phyloP scores from a whole-genome alignment of 2,797 vertebrate genomes.

The Thalassophryne amazonica region DNA sequence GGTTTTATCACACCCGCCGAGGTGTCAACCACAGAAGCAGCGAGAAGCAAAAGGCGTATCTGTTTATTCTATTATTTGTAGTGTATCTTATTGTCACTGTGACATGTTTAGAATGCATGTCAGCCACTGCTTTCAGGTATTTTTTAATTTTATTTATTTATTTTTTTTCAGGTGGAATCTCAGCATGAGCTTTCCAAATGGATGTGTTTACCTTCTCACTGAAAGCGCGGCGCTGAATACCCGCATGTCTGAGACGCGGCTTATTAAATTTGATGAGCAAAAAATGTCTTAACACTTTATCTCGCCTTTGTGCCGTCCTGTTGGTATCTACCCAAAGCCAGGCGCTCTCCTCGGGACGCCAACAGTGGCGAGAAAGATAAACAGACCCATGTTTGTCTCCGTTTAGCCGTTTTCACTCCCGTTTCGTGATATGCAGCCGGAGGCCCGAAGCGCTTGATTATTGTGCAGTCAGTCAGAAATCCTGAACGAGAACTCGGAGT shows the following conservation, averaged over 20 bases:
- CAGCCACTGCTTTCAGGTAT: slow-evolving; percentile 54
- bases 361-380: slow-evolving; percentile 59
- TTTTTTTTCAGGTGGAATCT: slow-evolving; percentile 30
- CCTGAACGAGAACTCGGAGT: slow-evolving; percentile 43
- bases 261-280: slow-evolving; percentile 79
- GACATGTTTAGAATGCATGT: slow-evolving; percentile 73
- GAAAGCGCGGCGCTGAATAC: slow-evolving; percentile 59
- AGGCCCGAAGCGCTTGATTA: slow-evolving; percentile 59
- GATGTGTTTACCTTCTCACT: slow-evolving; percentile 70
- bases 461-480: slow-evolving; percentile 70
- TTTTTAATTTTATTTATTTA: slow-evolving; percentile 7
- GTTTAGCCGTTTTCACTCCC: slow-evolving; percentile 32
- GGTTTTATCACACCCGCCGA: slow-evolving; percentile 48
- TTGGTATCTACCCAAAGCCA: slow-evolving; percentile 68
- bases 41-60: slow-evolving; percentile 58
- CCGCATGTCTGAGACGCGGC: slow-evolving; percentile 65
- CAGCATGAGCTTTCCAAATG: slow-evolving; percentile 69
- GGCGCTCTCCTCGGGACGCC: slow-evolving; percentile 57
- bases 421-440: slow-evolving; percentile 48
- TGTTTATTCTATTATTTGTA: slow-evolving; percentile 82
- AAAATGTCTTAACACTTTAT: slow-evolving; percentile 73
- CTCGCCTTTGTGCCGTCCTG: slow-evolving; percentile 65
- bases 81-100: slow-evolving; percentile 73
- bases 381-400: slow-evolving; percentile 57
- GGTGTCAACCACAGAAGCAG: slow-evolving; percentile 51